Evolutionary conservation across 2,113 vertebrate species (phyloP).

Genomic region (Hemiprocne comata): DNA sequence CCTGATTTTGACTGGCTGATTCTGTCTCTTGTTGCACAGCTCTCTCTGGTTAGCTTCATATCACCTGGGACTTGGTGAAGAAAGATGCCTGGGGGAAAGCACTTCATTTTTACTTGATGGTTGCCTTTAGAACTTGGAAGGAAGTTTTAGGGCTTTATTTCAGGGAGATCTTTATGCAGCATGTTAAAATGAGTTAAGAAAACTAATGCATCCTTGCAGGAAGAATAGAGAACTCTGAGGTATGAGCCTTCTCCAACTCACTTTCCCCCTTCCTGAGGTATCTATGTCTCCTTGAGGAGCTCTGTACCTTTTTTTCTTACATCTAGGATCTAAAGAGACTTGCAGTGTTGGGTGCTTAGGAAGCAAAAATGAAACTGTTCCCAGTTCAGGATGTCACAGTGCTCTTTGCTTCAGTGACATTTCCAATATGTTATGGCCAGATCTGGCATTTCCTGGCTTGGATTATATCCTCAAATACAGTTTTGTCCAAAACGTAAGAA

Average conservation of each 20-base stretch:
- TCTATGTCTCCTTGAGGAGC: rapidly evolving
- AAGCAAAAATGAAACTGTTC: background rate
- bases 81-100: background rate
- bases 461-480: background rate
- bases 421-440: background rate
- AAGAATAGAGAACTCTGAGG: background rate
- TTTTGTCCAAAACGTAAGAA: background rate
- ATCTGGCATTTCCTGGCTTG: background rate
- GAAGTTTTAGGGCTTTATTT: background rate
- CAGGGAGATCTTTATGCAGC: background rate
- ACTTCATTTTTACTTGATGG: background rate
- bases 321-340: background rate
- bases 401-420: background rate
- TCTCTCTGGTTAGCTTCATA: background rate
- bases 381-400: background rate
- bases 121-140: background rate
- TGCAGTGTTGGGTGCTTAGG: background rate
- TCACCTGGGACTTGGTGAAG: background rate
- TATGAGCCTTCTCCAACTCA: background rate
- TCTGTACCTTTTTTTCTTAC: background rate
- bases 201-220: background rate
- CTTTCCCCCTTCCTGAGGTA: background rate
- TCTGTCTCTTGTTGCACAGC: background rate
- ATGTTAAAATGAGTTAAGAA: background rate
- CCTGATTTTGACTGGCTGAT: background rate